Evolutionary conservation across 1,140 invertebrate genomes (phyloP).

Genomic region (Neodiprion fabricii): DNA sequence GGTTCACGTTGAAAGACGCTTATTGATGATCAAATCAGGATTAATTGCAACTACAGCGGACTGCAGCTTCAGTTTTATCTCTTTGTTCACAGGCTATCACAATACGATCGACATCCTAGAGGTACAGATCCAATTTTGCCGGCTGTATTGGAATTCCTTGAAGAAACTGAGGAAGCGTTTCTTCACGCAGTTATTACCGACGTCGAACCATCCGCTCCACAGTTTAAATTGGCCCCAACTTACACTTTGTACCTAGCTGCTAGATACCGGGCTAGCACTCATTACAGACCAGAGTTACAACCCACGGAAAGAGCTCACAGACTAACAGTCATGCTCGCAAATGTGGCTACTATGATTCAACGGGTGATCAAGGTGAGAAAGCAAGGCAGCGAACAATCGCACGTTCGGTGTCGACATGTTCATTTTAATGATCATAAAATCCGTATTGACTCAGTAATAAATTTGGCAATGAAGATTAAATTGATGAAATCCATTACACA

Average conservation of each 20-base stretch:
- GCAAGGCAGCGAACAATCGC: background rate
- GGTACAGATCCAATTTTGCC: conserved; percentile 91
- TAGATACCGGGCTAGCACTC: conserved; percentile 89
- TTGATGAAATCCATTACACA: background rate
- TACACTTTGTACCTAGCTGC: conserved; percentile 95
- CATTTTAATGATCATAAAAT: background rate
- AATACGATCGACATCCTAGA: conserved; percentile 65
- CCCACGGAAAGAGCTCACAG: conserved; percentile 90
- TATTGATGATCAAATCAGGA: too few relatives aligned
- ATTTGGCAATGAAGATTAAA: too few relatives aligned
- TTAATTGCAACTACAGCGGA: too few relatives aligned
- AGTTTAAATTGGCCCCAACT: conserved; percentile 90
- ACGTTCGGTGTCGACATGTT: background rate
- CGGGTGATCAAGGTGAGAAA: conserved; percentile 75
- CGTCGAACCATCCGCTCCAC: conserved; percentile 83
- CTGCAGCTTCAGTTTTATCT: too few relatives aligned
- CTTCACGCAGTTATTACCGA: conserved; percentile 86
- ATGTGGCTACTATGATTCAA: conserved; percentile 87
- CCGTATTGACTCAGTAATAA: background rate
- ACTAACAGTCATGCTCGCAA: conserved; percentile 86
- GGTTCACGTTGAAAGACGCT: too few relatives aligned
- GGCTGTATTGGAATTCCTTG: conserved; percentile 92
- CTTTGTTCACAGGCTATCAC: conserved; percentile 54
- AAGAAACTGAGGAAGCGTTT: conserved; percentile 92
- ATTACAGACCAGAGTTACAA: conserved; percentile 89